These are phyloP conservation scores for Cyanoliseus patagonus DNA, from an alignment of 2,113 vertebrate genomes.

Conservation along the genomic window DNA sequence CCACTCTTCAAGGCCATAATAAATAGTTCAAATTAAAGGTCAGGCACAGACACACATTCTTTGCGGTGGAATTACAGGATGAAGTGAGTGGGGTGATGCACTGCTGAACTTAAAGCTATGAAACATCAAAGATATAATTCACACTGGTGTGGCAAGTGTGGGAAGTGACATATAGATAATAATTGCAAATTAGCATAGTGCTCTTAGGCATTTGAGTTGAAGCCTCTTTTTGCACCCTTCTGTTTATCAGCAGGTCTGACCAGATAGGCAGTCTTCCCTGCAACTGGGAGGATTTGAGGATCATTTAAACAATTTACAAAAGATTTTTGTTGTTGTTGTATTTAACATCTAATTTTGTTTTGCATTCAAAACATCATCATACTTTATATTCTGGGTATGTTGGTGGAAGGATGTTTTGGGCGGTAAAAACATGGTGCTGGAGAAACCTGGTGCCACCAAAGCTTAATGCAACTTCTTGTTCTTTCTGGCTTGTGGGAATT, in stretches of 20 bases:
- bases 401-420: not conserved
- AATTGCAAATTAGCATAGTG: not conserved
- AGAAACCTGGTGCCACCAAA: not conserved
- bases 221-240: not conserved
- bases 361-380: not conserved
- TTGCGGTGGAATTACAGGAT: not conserved
- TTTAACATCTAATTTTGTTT: not conserved
- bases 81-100: not conserved
- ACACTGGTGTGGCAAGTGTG: not conserved
- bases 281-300: not conserved
- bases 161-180: not conserved
- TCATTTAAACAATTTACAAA: not conserved
- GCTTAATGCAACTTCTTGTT: not conserved
- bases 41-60: not conserved
- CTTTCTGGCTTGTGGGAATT: not conserved
- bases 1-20: not conserved
- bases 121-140: not conserved
- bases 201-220: not conserved
- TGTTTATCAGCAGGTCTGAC: not conserved
- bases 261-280: not conserved
- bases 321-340: not conserved
- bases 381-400: not conserved
- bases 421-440: not conserved
- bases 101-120: not conserved
- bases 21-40: not conserved